A percentile compares a stretch with the other conserved stretches of the same genome.
Evolutionary conservation across 2,797 vertebrate genomes (phyloP).

Genomic region (Acanthornis magna): DNA sequence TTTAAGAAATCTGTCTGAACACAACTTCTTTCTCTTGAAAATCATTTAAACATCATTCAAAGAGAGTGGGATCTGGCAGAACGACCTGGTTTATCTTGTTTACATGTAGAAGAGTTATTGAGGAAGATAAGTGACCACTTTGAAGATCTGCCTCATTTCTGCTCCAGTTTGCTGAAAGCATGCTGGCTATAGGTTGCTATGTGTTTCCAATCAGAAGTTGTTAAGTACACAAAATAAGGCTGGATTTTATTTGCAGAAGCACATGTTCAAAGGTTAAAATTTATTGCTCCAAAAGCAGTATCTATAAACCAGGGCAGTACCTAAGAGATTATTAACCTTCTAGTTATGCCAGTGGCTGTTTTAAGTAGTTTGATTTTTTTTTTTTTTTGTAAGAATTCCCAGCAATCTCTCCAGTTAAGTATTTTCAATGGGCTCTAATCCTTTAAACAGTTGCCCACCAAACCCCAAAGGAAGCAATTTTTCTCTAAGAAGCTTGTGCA

Average conservation of each 20-base stretch:
- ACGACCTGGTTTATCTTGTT: slow-evolving; percentile 57
- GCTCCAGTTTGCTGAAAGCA: slow-evolving; percentile 52
- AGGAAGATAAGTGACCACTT: slow-evolving; percentile 67
- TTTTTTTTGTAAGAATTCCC: not conserved
- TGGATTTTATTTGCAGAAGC: slow-evolving; percentile 67
- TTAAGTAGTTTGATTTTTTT: not conserved
- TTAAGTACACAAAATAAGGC: slow-evolving; percentile 70
- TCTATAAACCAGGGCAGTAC: slow-evolving; percentile 56
- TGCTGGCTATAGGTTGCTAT: slow-evolving; percentile 59
- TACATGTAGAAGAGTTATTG: slow-evolving; percentile 66
- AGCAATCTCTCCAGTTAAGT: not conserved
- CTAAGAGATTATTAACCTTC: slow-evolving; percentile 62
- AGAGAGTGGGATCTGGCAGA: slow-evolving; percentile 46
- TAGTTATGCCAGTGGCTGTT: slow-evolving; percentile 38
- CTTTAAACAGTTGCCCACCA: not conserved
- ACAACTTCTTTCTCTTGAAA: slow-evolving; percentile 29
- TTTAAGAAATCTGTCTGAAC: not conserved
- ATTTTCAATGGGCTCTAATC: not conserved
- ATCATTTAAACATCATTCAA: slow-evolving; percentile 55
- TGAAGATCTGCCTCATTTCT: slow-evolving; percentile 64
- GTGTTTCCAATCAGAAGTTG: slow-evolving; percentile 61
- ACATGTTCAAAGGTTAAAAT: slow-evolving; percentile 65
- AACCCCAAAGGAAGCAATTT: not conserved
- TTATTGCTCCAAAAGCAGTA: slow-evolving; percentile 65
- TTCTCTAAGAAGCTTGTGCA: not conserved